Base-by-base conservation (phyloP, 1,140 invertebrate genomes). In the Tenebrio molitor region DNA sequence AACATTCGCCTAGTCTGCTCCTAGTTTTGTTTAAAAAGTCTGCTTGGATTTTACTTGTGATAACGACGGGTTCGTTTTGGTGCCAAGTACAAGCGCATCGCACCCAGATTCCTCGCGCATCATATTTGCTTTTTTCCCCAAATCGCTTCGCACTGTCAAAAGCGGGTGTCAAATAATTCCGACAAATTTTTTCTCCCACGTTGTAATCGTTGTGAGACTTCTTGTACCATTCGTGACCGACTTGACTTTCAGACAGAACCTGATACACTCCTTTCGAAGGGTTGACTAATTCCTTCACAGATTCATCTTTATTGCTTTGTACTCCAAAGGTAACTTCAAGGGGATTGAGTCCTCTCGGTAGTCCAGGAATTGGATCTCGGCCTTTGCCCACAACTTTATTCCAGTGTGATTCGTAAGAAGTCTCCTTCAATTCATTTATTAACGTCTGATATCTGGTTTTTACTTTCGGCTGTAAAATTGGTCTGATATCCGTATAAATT, bases 351-450 rank as follows among this genome's bases (percentile, higher is more conserved):
- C 84, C 85, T 69, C 81, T 80, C 8, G 87, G 86, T 36, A 88
- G 74, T 78, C 85, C 84, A 21, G 84, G 84, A 15, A 82, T 80
- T 12, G 81, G 78, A 80, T 87, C 86, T 64, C 76, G 76, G 1
- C 75, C 53, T 75, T 79, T 78, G 5, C 85, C 86, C 14, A 87
- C 65, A 34, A 80, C 72, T 71, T 83, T 83, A 66, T 83, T 84
- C 87, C 87, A 88, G 69, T 85, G 87, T 2, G 85, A 86, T 6
- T 77, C 33, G 75, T 86, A 87, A 2, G 82, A 66, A 0, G 86
- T 86, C 53, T 86, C 84, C 75, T 84, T 85, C 3, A 88, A 78
- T 69, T 88, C 85, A 14, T 82, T 80, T 44, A 85, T 83, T 1
- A 88, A 73, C 7, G 79, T 82, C 79, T 86, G 81, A 72, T 86